Conservation (phyloP, 2,797 vertebrate genomes). For the Sebastes jordani region DNA sequence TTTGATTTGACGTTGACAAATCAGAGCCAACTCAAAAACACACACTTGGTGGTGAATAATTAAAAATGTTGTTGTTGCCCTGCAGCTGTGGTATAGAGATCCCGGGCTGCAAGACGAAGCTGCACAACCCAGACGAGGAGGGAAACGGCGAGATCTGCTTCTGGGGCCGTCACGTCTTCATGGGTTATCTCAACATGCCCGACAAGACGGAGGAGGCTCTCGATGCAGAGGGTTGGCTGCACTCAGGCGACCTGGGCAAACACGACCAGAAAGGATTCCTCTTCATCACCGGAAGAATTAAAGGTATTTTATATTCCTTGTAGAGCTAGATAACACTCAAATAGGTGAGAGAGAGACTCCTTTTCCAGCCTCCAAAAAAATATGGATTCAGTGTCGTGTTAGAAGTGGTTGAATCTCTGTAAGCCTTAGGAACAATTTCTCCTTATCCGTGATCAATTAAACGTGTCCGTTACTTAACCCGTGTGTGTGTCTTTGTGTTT, state of each 20-base stretch:
- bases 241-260: conserved; percentile 92
- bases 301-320: conserved; percentile 80
- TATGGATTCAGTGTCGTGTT: neutral
- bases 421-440: neutral
- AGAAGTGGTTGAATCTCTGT: neutral
- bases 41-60: accelerated
- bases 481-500: neutral
- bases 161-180: conserved; percentile 95
- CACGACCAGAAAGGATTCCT: conserved; percentile 87
- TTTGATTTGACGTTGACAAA: neutral
- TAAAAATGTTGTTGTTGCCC: neutral
- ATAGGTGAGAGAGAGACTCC: neutral
- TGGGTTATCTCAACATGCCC: conserved; percentile 93
- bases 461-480: neutral
- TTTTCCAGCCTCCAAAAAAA: neutral
- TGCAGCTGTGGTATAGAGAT: conserved; percentile 89
- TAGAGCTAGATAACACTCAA: neutral
- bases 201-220: conserved; percentile 87
- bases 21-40: neutral
- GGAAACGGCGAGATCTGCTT: conserved; percentile 91
- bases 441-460: neutral
- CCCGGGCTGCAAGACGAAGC: conserved; percentile 84
- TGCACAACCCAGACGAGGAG: conserved; percentile 81
- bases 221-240: conserved; percentile 91
- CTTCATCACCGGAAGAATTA: conserved; percentile 93